Conservation (phyloP, 2,888 invertebrate genomes). For the Zele albiditarsus region DNA sequence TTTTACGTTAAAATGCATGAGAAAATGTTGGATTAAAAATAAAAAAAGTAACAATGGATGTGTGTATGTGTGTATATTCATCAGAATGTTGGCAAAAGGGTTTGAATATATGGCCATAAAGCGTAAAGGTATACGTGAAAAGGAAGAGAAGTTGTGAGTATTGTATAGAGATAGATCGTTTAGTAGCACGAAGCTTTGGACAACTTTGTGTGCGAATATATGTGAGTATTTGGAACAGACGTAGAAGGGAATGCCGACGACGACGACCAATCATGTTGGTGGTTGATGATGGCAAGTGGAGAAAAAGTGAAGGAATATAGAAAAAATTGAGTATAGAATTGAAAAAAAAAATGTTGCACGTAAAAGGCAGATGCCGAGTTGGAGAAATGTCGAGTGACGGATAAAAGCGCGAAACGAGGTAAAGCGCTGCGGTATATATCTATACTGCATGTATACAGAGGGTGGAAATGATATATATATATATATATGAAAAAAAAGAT, state of each 20-base stretch:
- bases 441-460: constrained; percentile 5
- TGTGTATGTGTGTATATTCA: too few relatives aligned
- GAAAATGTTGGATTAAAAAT: neutral
- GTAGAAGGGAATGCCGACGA: neutral
- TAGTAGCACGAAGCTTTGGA: constrained; percentile 28
- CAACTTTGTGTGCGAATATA: neutral
- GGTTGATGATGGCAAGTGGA: neutral
- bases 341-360: constrained; percentile 13
- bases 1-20: neutral
- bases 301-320: neutral
- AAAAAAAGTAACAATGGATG: neutral
- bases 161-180: constrained; percentile 30
- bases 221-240: neutral
- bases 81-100: constrained; percentile 8
- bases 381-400: constrained; percentile 31
- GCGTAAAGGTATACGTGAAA: neutral
- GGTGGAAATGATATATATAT: constrained; percentile 28
- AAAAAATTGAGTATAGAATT: constrained; percentile 24
- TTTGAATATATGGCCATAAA: neutral
- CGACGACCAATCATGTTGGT: neutral
- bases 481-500: constrained; percentile 23
- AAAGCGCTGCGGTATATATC: neutral
- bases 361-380: constrained; percentile 21
- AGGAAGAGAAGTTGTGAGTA: neutral
- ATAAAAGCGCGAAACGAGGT: constrained; percentile 35